A percentile compares a stretch with the other conserved stretches of the same genome.
These are phyloP conservation scores for Astyanax mexicanus DNA, from an alignment of 2,797 vertebrate species.

Conservation along the genomic window DNA sequence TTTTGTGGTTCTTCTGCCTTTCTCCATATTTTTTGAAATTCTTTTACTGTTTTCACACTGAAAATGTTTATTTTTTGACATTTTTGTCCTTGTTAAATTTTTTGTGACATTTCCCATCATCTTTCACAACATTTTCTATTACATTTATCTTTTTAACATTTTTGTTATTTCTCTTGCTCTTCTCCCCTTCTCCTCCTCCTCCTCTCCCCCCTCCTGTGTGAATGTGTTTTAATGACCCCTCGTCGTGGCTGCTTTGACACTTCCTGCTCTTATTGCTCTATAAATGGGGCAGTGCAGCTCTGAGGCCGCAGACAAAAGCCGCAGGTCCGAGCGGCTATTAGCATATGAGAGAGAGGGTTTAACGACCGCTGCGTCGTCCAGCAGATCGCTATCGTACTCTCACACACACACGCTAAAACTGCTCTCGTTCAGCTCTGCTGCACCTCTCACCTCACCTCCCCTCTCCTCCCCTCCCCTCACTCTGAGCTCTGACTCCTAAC, in stretches of 20 bases:
- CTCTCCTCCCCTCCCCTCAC: slow-evolving; percentile 52
- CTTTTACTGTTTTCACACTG: not conserved
- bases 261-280: slow-evolving; percentile 88
- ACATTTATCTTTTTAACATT: not conserved
- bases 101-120: not conserved
- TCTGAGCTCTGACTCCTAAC: slow-evolving; percentile 15
- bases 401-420: slow-evolving; percentile 42
- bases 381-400: slow-evolving; percentile 47
- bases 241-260: slow-evolving; percentile 89
- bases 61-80: not conserved
- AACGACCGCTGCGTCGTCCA: slow-evolving; percentile 61
- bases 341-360: slow-evolving; percentile 78
- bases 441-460: slow-evolving; percentile 55
- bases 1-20: not conserved
- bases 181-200: not conserved
- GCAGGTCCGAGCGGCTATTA: slow-evolving; percentile 77
- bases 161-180: not conserved
- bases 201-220: slow-evolving; percentile 68
- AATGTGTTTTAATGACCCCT: slow-evolving; percentile 84
- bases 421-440: slow-evolving; percentile 41
- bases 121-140: not conserved
- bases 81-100: not conserved
- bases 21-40: not conserved
- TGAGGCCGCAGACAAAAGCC: slow-evolving; percentile 73
- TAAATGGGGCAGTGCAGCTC: slow-evolving; percentile 86